Base-by-base conservation (phyloP, 1,140 invertebrate species). In the Megalopta genalis region DNA sequence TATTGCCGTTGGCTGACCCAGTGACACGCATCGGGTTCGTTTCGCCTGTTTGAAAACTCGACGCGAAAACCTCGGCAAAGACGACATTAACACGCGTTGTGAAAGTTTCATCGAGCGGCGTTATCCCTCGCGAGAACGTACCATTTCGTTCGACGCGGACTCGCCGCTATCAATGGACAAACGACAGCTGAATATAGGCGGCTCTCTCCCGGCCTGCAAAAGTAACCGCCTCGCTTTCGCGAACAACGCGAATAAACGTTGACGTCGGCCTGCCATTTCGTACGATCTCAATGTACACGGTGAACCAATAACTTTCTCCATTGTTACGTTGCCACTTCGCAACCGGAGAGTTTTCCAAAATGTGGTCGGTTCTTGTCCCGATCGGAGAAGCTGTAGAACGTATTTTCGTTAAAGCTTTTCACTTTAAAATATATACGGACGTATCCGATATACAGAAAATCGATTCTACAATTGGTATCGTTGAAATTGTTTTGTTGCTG, bases 81-180 rank as follows among this genome's bases (percentile, higher is more conserved):
- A 79, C 71, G 77, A 32, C 64, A 52, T 77, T 81, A 63, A 84
- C 68, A 68, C 64, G 49, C 64, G 39, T 23, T 72, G 63, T 64
- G 71, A 73, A 67, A 80, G 64, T 81, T 80, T 62, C 80, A 85
- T 85, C 77, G 83, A 85, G 60, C 77, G 59, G 52, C 54, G 59
- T 27, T 27, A 14, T 39, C 42, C 59, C 52, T 14, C 23, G 49
- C 8, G 10, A n/a, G n/a, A 70, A 32, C 27, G 3, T 7, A 23
- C 54, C 18, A 27, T 46, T 67, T 68, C 49, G 49, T 64, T 66
- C 27, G 16, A 21, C 23, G n/a, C 3, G 32, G 37, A 39, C 4
- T 7, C 32, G 32, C 8, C 32, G 32, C 16, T 9, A n/a, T 57
- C 54, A 57, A 57, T n/a, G 54, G 54, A 57, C 54, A n/a, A 57